Evolutionary conservation across 2,888 invertebrate genomes (phyloP), one percentile per base, ranked within the genome.

Genomic region (Pelosia muscerda): DNA sequence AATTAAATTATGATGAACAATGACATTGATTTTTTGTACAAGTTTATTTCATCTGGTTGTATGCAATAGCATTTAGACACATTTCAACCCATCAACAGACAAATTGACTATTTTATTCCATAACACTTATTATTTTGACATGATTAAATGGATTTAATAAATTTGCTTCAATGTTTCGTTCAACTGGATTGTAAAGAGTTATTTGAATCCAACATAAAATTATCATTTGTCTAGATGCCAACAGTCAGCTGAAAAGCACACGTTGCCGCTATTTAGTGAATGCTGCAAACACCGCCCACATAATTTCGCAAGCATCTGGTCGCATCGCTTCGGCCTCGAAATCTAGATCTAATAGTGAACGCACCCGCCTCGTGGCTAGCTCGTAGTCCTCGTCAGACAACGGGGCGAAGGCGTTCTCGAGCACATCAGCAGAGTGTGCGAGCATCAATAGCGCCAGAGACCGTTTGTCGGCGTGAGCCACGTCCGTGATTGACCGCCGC

Each of bases 201-300:
- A 77, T 75, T 76, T 72, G 74, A 73, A 74, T 73, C 69, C 68
- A 76, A 78, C 77, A 71, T 63, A 77, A 80, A 79, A 77, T 79
- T 77, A 81, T 76, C 73, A 74, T 79, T 79, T 71, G 75, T 73
- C 77, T 83, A 77, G 78, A 74, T 79, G 76, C 78, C 78, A 78
- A 78, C 72, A 70, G 60, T 70, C 54, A 63, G 63, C 53, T 60
- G 60, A 56, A 55, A 72, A 82, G 75, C 77, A 74, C 75, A 71
- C 78, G 78, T 86, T 87, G 90, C 84, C 87, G 95, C 96, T 97
- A 99, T 97, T 99, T 99, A 86, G 98, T 98, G 95, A 99, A 99
- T 73, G 99, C 98, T 81, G 99, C 98, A 94, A 99, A 99, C 71
- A 99, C 99, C 66, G 99, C 99, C 99, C 99, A 99, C 95, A 99